Evolutionary conservation across 2,888 invertebrate species (phyloP), one percentile per base, ranked within the genome.

Genomic region (Therioaphis trifolii): DNA sequence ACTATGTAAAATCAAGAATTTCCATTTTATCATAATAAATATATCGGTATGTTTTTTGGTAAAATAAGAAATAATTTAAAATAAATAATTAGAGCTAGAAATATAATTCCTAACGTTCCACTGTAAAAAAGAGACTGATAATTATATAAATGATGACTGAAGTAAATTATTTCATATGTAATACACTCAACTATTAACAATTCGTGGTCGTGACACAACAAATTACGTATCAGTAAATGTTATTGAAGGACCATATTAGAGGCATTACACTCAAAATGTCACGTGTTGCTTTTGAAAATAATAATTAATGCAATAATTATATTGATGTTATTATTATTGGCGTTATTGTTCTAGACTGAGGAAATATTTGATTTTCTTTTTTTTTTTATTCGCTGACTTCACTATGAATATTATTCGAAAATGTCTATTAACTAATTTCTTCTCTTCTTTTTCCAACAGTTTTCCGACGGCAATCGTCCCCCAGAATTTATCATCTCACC

Each of bases 351-450:
- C 18, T 68, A n/a, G n/a, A n/a, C n/a, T 18, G 4, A n/a, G n/a
- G n/a, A n/a, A 18, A 18, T 15, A n/a, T n/a, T n/a, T n/a, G n/a
- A 61, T 43, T 43, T 46, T 46, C 4, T 69, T 27, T 71, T 46
- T 27, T 49, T 46, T 49, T 71, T 0, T 27, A 2, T 9, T 9
- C 4, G 7, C 69, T 5, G 46, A 24, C 46, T 46, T 27, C 18
- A 49, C 27, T 46, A 71, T 71, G 69, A 71, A 49, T 71, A 46
- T 24, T 49, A 40, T 66, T 27, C 27, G 18, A 21, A 49, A 40
- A 14, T 7, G 12, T n/a, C 27, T 46, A 71, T 71, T 46, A 71
- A 46, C 69, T 24, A 18, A 14, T 46, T 12, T 11, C 24, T 12
- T 24, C 9, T 21, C 2, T 11, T 55, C n/a, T n/a, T 55, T 55